Evolutionary conservation across 2,888 invertebrate species (phyloP).

Genomic region (Perithous albicinctus): DNA sequence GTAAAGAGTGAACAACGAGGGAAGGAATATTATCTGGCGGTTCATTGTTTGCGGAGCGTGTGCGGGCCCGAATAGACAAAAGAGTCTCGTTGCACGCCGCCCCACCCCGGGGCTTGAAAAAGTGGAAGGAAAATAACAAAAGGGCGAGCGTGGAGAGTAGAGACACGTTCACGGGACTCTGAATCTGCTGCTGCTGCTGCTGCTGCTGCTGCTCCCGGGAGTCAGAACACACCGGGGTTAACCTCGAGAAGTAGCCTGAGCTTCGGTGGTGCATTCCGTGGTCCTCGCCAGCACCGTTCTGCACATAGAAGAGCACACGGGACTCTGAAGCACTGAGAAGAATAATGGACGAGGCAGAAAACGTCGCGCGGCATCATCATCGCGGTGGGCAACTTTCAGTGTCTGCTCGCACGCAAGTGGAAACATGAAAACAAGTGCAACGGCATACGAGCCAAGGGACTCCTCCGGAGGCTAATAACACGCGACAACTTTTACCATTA

Average conservation of each 20-base stretch:
- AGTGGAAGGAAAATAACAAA: constrained; percentile 68
- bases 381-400: constrained; percentile 62
- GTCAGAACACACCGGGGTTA: constrained; percentile 53
- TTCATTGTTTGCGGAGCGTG: constrained; percentile 58
- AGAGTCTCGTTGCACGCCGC: constrained; percentile 47
- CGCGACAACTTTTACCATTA: constrained; percentile 34
- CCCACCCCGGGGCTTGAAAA: constrained; percentile 37
- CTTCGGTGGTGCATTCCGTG: constrained; percentile 23
- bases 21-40: constrained; percentile 54
- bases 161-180: constrained; percentile 39
- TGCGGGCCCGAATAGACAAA: constrained; percentile 54
- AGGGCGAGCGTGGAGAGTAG: constrained; percentile 45
- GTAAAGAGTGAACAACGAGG: constrained; percentile 44
- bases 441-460: constrained; percentile 65
- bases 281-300: not conserved
- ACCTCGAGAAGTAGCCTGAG: constrained; percentile 61
- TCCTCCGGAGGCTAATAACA: constrained; percentile 37
- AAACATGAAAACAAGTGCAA: constrained; percentile 72
- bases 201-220: constrained; percentile 51
- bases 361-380: constrained; percentile 61
- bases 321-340: constrained; percentile 29
- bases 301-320: not conserved
- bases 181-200: too few species aligned
- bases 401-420: constrained; percentile 75
- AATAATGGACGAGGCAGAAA: constrained; percentile 56